Base-by-base conservation (phyloP, 2,113 vertebrate genomes). In the Heterotis niloticus region DNA sequence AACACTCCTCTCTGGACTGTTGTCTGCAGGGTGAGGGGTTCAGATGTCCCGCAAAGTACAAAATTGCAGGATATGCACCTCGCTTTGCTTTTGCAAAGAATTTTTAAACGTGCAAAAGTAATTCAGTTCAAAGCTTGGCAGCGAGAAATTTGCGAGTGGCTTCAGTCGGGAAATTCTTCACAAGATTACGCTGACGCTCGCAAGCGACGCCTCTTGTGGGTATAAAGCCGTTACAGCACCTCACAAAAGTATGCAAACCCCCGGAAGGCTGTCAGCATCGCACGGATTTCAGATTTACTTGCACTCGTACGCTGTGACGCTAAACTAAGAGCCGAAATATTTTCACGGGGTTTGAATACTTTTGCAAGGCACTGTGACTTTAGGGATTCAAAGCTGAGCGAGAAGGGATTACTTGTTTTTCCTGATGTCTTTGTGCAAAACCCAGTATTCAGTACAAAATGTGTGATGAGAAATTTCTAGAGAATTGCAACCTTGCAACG, bases 391-490 rank as follows among this genome's bases (percentile, higher is more conserved):
- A 20, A n/a, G 10, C 5, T 26, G 57, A 26, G 26, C 11, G 28
- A 28, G 3, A 7, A n/a, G 60, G 10, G 10, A 10, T 10, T 17
- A 20, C 60, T 4, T 62, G 60, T 62, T 20, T 62, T 20, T 62
- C 60, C 14, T 17, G 60, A 13, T 29, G 28, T 62, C 26, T 34
- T 26, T 9, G 4, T 1, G 57, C 11, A 24, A 44, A 75, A 44
- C 57, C 12, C 57, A n/a, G 56, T 62, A 44, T 44, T 62, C 62
- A 23, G 24, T 54, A 56, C 13, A 20, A n/a, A n/a, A n/a, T n/a
- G n/a, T n/a, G n/a, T n/a, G n/a, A n/a, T n/a, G n/a, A 64, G 64
- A 62, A 34, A 62, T 44, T 78, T 78, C 56, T 62, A 56, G 24
- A 18, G 24, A 24, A 71, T 26, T 56, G 54, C 28, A 59, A 60